Conservation (phyloP, 30 jellyfish, hydroid and myxozoan genomes). For the Aurelia sp. region DNA sequence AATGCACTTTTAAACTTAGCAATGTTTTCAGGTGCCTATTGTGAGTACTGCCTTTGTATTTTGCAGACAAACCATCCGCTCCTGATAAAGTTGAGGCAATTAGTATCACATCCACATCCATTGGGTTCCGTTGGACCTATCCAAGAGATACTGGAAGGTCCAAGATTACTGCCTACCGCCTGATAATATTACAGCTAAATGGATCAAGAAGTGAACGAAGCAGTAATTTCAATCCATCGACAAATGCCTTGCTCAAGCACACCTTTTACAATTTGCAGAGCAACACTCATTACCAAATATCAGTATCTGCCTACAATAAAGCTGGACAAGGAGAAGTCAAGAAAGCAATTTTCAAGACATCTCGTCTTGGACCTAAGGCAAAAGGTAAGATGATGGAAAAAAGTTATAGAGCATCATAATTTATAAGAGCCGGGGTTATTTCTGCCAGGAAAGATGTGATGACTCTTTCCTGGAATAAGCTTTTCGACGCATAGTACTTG, state of each 20-base stretch:
- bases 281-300: neutral
- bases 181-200: constrained; percentile 25
- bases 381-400: no score
- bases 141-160: constrained; percentile 1
- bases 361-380: neutral
- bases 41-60: neutral
- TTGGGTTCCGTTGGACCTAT: constrained; percentile 6
- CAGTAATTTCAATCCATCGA: neutral
- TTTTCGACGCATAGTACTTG: no score
- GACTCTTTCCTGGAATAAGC: no score
- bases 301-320: constrained; percentile 20
- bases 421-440: no score
- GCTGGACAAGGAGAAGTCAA: constrained; percentile 25
- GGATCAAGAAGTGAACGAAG: neutral
- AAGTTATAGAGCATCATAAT: neutral
- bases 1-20: no score
- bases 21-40: neutral
- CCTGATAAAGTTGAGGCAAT: neutral
- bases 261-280: neutral
- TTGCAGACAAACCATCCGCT: constrained; percentile 16
- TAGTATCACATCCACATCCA: neutral
- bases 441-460: no score
- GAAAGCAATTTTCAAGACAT: neutral
- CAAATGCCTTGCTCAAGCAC: constrained; percentile 11
- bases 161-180: constrained; percentile 3